Conservation (phyloP, 2,888 invertebrate genomes). For the Pomacea canaliculata region DNA sequence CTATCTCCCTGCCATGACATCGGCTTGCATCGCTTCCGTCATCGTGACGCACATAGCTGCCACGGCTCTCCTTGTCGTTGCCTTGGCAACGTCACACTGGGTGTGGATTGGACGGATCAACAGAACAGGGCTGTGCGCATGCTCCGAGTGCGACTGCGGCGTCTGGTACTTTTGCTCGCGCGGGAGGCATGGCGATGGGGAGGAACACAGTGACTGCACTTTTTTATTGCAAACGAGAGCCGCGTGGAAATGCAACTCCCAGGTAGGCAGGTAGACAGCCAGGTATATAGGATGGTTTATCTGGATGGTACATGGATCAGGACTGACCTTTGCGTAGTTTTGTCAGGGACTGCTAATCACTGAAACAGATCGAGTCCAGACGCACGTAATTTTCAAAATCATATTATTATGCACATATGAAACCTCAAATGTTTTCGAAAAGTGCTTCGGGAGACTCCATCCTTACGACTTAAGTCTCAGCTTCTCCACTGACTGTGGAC, state of each 20-base stretch:
- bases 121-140: constrained; percentile 7
- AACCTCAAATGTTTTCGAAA: too few species aligned
- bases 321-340: too few species aligned
- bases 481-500: too few species aligned
- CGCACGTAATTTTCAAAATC: too few species aligned
- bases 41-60: constrained; percentile 1
- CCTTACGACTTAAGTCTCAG: too few species aligned
- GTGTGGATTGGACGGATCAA: constrained; percentile 9
- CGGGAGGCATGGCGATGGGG: not conserved
- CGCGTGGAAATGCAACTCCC: not conserved
- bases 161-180: constrained; percentile 10
- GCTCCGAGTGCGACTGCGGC: constrained; percentile 11
- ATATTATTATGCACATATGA: too few species aligned
- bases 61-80: constrained; percentile 4
- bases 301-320: too few species aligned
- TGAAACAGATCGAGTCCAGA: too few species aligned
- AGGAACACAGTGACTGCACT: not conserved
- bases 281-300: too few species aligned
- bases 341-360: too few species aligned
- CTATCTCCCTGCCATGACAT: too few species aligned
- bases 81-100: constrained; percentile 16
- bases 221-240: not conserved
- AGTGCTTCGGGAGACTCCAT: too few species aligned
- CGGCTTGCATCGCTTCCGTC: not conserved
- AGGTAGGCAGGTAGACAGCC: not conserved